These are phyloP conservation scores for Poecilus cupreus DNA, from an alignment of 2,888 invertebrate species.

Conservation along the genomic window DNA sequence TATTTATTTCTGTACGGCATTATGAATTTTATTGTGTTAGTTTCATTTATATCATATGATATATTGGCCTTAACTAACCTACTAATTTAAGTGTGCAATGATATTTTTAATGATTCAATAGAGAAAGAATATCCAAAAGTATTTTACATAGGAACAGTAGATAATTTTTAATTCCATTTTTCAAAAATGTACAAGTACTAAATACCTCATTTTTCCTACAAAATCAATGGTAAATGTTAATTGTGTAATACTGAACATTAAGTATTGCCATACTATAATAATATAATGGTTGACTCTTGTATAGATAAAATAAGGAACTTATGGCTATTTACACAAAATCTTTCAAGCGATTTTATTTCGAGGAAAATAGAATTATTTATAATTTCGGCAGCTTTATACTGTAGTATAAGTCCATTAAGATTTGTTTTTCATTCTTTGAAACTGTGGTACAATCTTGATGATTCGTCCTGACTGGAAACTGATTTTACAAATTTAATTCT, in stretches of 20 bases:
- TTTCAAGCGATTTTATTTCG: conserved; percentile 18
- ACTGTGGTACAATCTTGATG: conserved; percentile 4
- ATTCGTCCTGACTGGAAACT: neutral
- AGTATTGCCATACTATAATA: conserved; percentile 50
- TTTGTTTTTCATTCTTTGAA: neutral
- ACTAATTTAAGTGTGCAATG: conserved; percentile 34
- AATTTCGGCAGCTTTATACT: conserved; percentile 46
- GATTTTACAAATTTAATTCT: conserved; percentile 40
- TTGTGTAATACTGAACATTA: conserved; percentile 49
- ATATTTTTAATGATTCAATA: conserved; percentile 14
- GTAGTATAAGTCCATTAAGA: conserved; percentile 26
- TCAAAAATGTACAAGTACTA: conserved; percentile 51
- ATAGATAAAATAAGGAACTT: conserved; percentile 34
- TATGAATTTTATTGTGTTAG: conserved; percentile 12
- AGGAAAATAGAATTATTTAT: conserved; percentile 8
- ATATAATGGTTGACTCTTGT: conserved; percentile 46
- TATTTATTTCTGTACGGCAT: conserved; percentile 9
- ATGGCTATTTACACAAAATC: conserved; percentile 39
- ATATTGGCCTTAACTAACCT: conserved; percentile 42
- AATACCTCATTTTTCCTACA: conserved; percentile 46
- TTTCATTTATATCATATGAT: conserved; percentile 22
- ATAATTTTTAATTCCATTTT: conserved; percentile 38
- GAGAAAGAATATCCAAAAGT: conserved; percentile 29
- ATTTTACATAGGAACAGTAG: conserved; percentile 23
- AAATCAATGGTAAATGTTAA: conserved; percentile 54